phyloP scores from a whole-genome alignment of 2,888 invertebrate genomes.

The Dioctria rufipes region DNA sequence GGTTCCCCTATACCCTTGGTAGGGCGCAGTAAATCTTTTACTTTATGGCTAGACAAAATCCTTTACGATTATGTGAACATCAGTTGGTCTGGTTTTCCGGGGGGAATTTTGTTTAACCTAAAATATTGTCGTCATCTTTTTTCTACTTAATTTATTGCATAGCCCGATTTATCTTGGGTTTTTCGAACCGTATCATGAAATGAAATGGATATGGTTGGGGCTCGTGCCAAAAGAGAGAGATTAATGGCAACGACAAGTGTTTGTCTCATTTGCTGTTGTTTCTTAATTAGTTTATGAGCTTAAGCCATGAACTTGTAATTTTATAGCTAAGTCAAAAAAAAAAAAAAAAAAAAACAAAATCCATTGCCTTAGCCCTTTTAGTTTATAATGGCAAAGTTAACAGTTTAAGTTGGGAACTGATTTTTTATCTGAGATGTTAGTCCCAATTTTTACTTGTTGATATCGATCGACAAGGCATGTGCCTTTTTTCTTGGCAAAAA shows the following conservation, averaged over 20 bases:
- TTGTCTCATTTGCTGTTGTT: background rate
- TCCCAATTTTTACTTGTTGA: no score
- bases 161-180: constrained; percentile 14
- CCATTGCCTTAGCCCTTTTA: no score
- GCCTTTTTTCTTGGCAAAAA: no score
- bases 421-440: no score
- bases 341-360: no score
- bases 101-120: constrained; percentile 50
- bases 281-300: constrained; percentile 18
- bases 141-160: constrained; percentile 54
- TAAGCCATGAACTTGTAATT: constrained; percentile 21
- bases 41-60: constrained; percentile 56
- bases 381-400: no score
- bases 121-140: constrained; percentile 49
- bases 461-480: no score
- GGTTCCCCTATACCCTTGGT: background rate
- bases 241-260: constrained; percentile 41
- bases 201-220: background rate
- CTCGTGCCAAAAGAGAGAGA: background rate
- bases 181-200: background rate
- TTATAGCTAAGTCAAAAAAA: background rate
- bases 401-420: no score
- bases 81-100: constrained; percentile 29
- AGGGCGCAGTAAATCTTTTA: constrained; percentile 51
- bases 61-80: constrained; percentile 52